Evolutionary conservation across 1,140 invertebrate genomes (phyloP).

Genomic region (Hermetia illucens): DNA sequence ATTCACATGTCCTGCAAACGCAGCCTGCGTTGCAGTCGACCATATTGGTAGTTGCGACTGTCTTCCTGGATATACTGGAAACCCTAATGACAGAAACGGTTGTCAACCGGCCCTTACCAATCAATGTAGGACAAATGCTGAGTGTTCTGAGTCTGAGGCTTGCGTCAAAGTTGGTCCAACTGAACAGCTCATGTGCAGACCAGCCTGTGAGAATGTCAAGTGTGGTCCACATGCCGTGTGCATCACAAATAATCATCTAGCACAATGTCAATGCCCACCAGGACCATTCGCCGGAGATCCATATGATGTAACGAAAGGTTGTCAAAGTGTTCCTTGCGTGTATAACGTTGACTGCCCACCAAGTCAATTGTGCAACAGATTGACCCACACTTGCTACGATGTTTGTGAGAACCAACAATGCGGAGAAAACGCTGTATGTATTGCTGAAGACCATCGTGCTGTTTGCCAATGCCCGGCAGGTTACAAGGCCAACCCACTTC

Average conservation of each 20-base stretch:
- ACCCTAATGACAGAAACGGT: constrained; percentile 76
- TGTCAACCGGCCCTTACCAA: constrained; percentile 56
- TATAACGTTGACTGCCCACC: constrained; percentile 69
- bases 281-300: constrained; percentile 74
- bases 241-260: constrained; percentile 73
- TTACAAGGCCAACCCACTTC: constrained; percentile 58
- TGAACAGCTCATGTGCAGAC: constrained; percentile 42
- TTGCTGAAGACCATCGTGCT: constrained; percentile 66
- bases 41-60: constrained; percentile 70
- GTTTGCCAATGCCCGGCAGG: constrained; percentile 75
- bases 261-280: constrained; percentile 75
- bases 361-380: constrained; percentile 62
- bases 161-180: constrained; percentile 39
- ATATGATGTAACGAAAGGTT: constrained; percentile 55
- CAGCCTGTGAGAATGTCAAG: constrained; percentile 56
- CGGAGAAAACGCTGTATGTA: constrained; percentile 74
- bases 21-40: constrained; percentile 56
- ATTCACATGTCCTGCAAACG: constrained; percentile 70
- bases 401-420: constrained; percentile 70
- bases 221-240: constrained; percentile 78
- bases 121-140: constrained; percentile 59
- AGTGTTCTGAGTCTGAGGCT: constrained; percentile 65
- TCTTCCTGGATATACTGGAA: constrained; percentile 61
- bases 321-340: constrained; percentile 65
- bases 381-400: constrained; percentile 68